Evolutionary conservation across 2,797 vertebrate species (phyloP).

Genomic region (Acrocephalus scirpaceus): DNA sequence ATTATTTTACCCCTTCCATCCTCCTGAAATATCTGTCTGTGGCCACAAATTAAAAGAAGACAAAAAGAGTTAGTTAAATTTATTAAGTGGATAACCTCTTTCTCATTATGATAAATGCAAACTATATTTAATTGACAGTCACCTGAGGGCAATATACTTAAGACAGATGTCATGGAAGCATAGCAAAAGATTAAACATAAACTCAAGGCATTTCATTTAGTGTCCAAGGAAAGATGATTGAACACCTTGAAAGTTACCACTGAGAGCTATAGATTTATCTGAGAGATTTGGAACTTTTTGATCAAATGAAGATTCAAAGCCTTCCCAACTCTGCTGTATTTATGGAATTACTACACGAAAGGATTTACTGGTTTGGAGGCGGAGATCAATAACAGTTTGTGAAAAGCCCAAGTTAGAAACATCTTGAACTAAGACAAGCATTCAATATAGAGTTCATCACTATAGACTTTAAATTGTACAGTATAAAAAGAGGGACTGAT

Average conservation of each 20-base stretch:
- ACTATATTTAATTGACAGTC: slow-evolving; percentile 21
- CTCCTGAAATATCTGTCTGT: neutral
- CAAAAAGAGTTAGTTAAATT: neutral
- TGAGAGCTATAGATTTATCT: slow-evolving; percentile 23
- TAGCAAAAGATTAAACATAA: slow-evolving; percentile 7
- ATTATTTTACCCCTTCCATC: neutral
- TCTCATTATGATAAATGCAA: slow-evolving; percentile 31
- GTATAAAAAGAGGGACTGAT: slow-evolving; percentile 39
- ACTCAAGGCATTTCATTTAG: slow-evolving; percentile 7
- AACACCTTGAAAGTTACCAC: slow-evolving; percentile 17
- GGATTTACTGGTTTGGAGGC: slow-evolving; percentile 42
- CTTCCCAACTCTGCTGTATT: slow-evolving; percentile 44
- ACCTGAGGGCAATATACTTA: neutral
- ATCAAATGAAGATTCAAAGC: slow-evolving; percentile 67
- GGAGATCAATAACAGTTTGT: slow-evolving; percentile 65
- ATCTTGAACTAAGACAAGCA: slow-evolving; percentile 45
- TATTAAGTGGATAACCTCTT: neutral
- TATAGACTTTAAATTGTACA: slow-evolving; percentile 42
- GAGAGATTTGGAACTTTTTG: slow-evolving; percentile 61
- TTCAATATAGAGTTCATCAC: slow-evolving; percentile 58
- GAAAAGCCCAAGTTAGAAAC: slow-evolving; percentile 63
- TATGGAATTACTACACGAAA: slow-evolving; percentile 62
- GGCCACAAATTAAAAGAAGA: neutral
- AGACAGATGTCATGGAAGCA: neutral
- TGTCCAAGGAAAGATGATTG: slow-evolving; percentile 29